phyloP scores from a whole-genome alignment of 2,888 invertebrate genomes.

The Sceliomorpha sp. region DNA sequence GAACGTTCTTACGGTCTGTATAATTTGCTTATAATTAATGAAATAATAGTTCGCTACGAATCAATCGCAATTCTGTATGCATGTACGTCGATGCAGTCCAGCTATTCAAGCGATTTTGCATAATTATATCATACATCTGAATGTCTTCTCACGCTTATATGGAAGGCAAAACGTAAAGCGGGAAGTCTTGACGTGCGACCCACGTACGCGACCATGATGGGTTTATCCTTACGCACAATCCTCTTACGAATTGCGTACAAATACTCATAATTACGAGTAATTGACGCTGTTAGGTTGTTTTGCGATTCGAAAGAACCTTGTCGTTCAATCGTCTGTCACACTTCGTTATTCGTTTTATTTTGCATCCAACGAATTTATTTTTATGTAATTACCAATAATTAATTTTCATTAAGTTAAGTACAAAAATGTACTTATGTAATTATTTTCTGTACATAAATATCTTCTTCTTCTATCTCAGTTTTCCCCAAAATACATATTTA shows the following conservation, averaged over 20 bases:
- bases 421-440: too few relatives aligned
- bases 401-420: too few relatives aligned
- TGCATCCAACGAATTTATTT: too few relatives aligned
- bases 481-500: too few relatives aligned
- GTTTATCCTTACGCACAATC: constrained; percentile 40
- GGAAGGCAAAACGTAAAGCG: constrained; percentile 39
- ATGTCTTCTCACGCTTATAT: constrained; percentile 55
- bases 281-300: constrained; percentile 33
- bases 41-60: constrained; percentile 14
- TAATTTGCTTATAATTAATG: constrained; percentile 2
- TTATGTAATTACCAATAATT: too few relatives aligned
- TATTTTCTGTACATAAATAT: too few relatives aligned
- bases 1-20: neutral
- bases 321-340: too few relatives aligned
- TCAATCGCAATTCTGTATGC: constrained; percentile 20
- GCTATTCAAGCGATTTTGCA: constrained; percentile 45
- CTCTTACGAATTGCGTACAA: constrained; percentile 39
- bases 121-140: constrained; percentile 50
- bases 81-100: constrained; percentile 27
- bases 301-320: constrained; percentile 27
- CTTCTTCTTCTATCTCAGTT: too few relatives aligned
- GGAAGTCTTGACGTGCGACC: constrained; percentile 52
- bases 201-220: constrained; percentile 41
- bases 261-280: too few relatives aligned
- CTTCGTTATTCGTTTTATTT: too few relatives aligned